Base-by-base conservation (phyloP, 2,797 vertebrate genomes). In the Chlorospingus semifuscus region DNA sequence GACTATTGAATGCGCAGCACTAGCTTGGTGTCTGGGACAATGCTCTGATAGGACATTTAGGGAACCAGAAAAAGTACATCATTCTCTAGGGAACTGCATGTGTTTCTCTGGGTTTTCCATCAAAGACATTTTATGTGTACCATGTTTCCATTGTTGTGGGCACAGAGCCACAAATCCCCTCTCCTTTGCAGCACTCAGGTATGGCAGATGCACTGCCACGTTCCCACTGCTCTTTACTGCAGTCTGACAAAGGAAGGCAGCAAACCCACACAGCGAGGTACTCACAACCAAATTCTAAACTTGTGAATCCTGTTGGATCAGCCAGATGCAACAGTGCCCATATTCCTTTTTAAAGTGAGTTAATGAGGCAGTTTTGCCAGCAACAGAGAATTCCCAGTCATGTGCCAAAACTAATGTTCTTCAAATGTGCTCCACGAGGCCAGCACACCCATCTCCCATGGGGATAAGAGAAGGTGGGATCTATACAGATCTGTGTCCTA, bases 161-260 rank as follows among this genome's bases (percentile, higher is more conserved):
- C 42, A 69, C 37, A 56, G 74, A 77, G 50, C 7, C 81, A 63
- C n/a, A 44, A 9, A 39, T 60, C 22, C 61, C 22, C 26, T 42
- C 63, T 68, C 20, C 39, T 92, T 70, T 82, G 42, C n/a, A 57
- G 47, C 26, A 15, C 20, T 41, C 39, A 6, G 23, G 30, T 18
- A 3, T 42, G 15, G 32, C 6, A 60, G 41, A 11, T 6, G 8
- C 27, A 69, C 12, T 68, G 32, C 12, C 0, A 0, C 46, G 7
- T 47, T 50, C 53, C 68, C 44, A 12, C 21, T n/a, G 23, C 44
- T 85, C 34, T 46, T 46, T 36, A 12, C 60, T 39, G 55, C 63
- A 68, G 29, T 26, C 59, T n/a, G 42, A 55, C 53, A 68, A 80
- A 85, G 68, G 39, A 75, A 85, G 57, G 49, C 59, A 59, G 30